Evolutionary conservation across 2,888 invertebrate species (phyloP), one percentile per base, ranked within the genome.

Genomic region (Sycophila texana): DNA sequence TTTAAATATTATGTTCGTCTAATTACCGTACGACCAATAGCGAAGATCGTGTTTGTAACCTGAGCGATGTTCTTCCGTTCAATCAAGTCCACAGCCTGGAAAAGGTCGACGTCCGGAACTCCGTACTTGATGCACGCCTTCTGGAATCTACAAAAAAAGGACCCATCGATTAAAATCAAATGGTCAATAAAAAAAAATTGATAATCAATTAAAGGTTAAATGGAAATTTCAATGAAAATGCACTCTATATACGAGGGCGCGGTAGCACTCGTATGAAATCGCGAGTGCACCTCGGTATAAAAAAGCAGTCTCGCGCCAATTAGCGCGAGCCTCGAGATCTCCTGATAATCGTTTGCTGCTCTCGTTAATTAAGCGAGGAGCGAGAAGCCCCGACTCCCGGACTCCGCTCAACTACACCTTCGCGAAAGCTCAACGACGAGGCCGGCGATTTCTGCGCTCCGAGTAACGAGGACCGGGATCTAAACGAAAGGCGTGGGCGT

Each of bases 81-180:
- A 93, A 96, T 97, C 47, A 98, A 92, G 87, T 98, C 98, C 0
- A 97, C 96, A 1, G 98, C 96, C 91, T 97, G 97, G 92, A 98
- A 98, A 14, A 96, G 92, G 88, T 98, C 98, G 0, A 94, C 94
- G 84, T 96, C 96, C 7, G 96, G 94, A 0, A 98, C 96, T 72
- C 98, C 98, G 86, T 97, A 95, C 86, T 93, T 94, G 63, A 94
- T 92, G 87, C 96, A 96, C 1, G 96, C 96, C 84, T 94, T 94
- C 85, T 96, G 95, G 89, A 98, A 97, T 87, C 96, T 96, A 89
- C 65, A 82, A 75, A 10, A 53, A n/a, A 67, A 49, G 55, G 18
- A 55, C 13, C 5, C 55, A 55, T 55, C 55, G n/a, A 18, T 18
- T 55, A 18, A 16, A 61, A 16, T 14, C 12, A 26, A 26, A 61